Base-by-base conservation (phyloP, 2,113 vertebrate genomes). In the Festucalex cinctus region DNA sequence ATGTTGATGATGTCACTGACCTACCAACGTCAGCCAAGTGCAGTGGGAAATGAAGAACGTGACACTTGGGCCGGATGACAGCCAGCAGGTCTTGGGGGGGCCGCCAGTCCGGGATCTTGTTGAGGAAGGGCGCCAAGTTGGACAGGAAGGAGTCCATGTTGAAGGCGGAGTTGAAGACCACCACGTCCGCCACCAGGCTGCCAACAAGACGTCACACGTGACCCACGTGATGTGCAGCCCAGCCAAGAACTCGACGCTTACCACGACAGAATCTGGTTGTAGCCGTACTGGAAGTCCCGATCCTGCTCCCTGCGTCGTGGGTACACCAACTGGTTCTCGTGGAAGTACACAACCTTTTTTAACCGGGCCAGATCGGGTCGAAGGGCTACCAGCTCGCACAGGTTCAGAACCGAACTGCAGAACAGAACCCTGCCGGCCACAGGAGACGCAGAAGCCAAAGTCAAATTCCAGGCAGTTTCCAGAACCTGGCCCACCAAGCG, bases 121-220 rank as follows among this genome's bases (percentile, higher is more conserved):
- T 98, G 93, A 97, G 88, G 85, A 95, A 98, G 80, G 90, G 91
- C 59, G 86, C 85, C 73, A 98, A 92, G 71, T 94, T 94, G 17
- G 90, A 93, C 54, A 98, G 92, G 88, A 98, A 99, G 26, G 95
- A 98, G 66, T 98, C 92, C 97, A 96, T 96, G 89, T 98, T 98
- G 91, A 95, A 92, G 26, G 5, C 22, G 0, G 91, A 92, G 92
- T 98, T 98, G 89, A 98, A 98, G 37, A 93, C 83, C 53, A 91
- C 93, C 46, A 88, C 79, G 71, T 99, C 95, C 65, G 97, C 91
- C 69, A 98, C 95, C 84, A 98, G 87, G 86, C 97, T 98, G 73
- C 9, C 14, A 2, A 39, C 0, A 24, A 9, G 35, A 13, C 20
- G 12, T 14, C 2, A 56, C 5, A n/a, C 13, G 49, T 53, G 6